Evolutionary conservation across 1,140 invertebrate genomes (phyloP), one percentile per base, ranked within the genome.

Genomic region (Drosophila insularis): DNA sequence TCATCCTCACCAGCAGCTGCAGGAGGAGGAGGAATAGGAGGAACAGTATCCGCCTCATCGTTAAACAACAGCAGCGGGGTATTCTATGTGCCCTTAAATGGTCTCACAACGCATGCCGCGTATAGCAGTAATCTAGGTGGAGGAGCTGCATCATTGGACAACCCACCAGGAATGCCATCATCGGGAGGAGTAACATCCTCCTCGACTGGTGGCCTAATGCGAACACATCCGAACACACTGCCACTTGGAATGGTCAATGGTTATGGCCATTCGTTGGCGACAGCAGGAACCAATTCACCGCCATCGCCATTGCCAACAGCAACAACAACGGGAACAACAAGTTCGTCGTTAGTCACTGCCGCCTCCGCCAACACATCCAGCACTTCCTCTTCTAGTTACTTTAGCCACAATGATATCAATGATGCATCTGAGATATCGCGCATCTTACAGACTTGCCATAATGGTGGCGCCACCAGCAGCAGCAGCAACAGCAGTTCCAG

Each of bases 341-440:
- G 43, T 50, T 50, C 43, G 19, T 46, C 43, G 8, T 50, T 50
- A 21, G 19, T 7, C 17, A 11, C 43, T 50, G 43, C 17, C 43
- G 32, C 37, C 4, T 58, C 53, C 17, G 8, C 35, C 4, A 37
- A 11, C 35, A 32, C n/a, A n/a, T 61, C 69, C 37, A 13, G 54
- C 31, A 62, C 63, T 19, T 59, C 50, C 46, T 54, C 13, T 61
- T 35, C 14, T 66, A 50, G 68, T 66, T 60, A 91, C 72, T 81
- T 80, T 32, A 90, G 70, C 59, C 90, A 91, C 63, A 92, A 90
- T 39, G 91, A 92, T 63, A 91, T 92, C 23, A 92, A 92, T 62
- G 91, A 92, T 68, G 89, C 91, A 21, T 89, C 90, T 7, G 90
- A 92, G 68, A 92, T 92, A 53, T 92, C 91, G 21, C 80, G 91